These are phyloP conservation scores for Labrus mixtus DNA, from an alignment of 2,113 vertebrate genomes.

Conservation along the genomic window DNA sequence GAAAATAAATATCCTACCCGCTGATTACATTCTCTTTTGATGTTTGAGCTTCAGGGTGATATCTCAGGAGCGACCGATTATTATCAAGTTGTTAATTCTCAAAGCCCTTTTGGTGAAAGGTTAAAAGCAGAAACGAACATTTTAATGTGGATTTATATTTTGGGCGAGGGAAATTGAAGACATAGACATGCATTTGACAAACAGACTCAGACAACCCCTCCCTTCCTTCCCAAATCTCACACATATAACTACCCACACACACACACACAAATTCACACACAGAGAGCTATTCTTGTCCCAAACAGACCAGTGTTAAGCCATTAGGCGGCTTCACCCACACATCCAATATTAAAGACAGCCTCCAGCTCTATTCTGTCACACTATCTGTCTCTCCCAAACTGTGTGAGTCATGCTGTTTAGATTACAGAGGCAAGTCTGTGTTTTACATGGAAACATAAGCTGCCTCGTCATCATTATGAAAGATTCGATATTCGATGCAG, in stretches of 20 bases:
- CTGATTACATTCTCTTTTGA: background rate
- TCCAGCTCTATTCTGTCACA: slow-evolving; percentile 63
- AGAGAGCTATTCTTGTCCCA: slow-evolving; percentile 68
- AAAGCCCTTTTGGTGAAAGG: background rate
- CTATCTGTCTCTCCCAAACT: slow-evolving; percentile 65
- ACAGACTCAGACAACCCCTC: background rate
- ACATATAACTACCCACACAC: background rate
- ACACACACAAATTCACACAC: slow-evolving; percentile 24
- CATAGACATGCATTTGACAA: background rate
- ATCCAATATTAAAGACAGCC: slow-evolving; percentile 77
- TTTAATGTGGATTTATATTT: slow-evolving; percentile 11
- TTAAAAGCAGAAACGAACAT: slow-evolving; percentile 16
- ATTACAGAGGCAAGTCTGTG: slow-evolving; percentile 56
- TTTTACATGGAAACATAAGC: slow-evolving; percentile 69
- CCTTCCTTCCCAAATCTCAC: background rate
- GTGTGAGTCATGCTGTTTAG: slow-evolving; percentile 67
- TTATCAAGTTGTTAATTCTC: background rate
- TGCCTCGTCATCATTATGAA: slow-evolving; percentile 53
- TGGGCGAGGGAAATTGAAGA: background rate
- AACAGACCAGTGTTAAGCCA: slow-evolving; percentile 69
- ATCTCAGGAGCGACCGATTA: background rate
- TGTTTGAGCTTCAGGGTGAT: background rate
- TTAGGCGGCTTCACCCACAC: slow-evolving; percentile 69
- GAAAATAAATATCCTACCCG: background rate
- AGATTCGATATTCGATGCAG: slow-evolving; percentile 35